phyloP scores from a whole-genome alignment of 2,888 invertebrate species.

The Brassicogethes aeneus region DNA sequence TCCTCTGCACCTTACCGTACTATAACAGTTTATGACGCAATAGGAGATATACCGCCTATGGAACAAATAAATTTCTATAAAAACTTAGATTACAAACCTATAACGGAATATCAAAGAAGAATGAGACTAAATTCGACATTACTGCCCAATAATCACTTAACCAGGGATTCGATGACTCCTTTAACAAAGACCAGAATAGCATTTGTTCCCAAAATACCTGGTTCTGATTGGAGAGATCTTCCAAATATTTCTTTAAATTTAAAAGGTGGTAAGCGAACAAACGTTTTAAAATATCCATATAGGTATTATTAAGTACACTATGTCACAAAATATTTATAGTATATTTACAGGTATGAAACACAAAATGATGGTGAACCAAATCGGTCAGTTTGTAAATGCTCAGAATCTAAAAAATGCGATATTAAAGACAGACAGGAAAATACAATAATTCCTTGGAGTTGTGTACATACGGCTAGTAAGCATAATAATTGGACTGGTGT shows the following conservation, averaged over 20 bases:
- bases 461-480: slow-evolving; percentile 46
- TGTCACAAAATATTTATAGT: background rate
- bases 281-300: slow-evolving; percentile 41
- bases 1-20: slow-evolving; percentile 3
- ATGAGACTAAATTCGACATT: background rate
- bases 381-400: slow-evolving; percentile 46
- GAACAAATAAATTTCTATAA: no score
- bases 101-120: background rate
- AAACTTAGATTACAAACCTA: background rate
- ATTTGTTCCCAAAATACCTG: slow-evolving; percentile 41
- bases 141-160: background rate
- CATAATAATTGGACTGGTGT: slow-evolving; percentile 49
- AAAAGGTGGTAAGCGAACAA: slow-evolving; percentile 39
- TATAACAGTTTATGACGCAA: slow-evolving; percentile 28
- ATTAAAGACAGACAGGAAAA: slow-evolving; percentile 41
- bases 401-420: slow-evolving; percentile 36
- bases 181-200: slow-evolving; percentile 41
- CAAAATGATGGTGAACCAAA: slow-evolving; percentile 14
- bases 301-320: background rate
- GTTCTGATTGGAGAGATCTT: slow-evolving; percentile 48
- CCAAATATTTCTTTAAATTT: slow-evolving; percentile 44
- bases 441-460: slow-evolving; percentile 49
- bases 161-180: background rate
- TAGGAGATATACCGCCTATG: slow-evolving; percentile 43
- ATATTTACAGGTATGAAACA: slow-evolving; percentile 21